A percentile compares a stretch with the other conserved stretches of the same genome.
phyloP scores from a whole-genome alignment of 2,113 vertebrate species.

The Nesogale talazaci region DNA sequence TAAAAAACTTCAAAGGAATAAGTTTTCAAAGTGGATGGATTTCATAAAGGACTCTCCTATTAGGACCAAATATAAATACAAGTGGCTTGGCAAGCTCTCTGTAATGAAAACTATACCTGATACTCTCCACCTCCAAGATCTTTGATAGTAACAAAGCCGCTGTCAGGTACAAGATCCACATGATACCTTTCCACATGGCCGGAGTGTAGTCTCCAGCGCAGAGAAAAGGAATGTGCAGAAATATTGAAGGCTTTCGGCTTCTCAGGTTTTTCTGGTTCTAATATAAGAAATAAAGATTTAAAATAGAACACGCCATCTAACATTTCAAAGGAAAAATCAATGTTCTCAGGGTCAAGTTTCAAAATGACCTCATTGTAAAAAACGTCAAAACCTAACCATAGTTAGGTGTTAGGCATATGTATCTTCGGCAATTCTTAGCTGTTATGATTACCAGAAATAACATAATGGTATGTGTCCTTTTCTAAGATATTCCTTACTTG shows the following conservation, averaged over 20 bases:
- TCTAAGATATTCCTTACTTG: neutral
- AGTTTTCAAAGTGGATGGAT: slow-evolving; percentile 57
- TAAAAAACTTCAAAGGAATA: slow-evolving; percentile 67
- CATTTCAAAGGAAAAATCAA: slow-evolving; percentile 29
- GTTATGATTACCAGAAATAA: slow-evolving; percentile 34
- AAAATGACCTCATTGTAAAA: slow-evolving; percentile 39
- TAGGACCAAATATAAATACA: slow-evolving; percentile 75
- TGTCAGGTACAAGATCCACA: slow-evolving; percentile 87
- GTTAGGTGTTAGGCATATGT: fast-evolving
- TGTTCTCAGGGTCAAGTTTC: neutral
- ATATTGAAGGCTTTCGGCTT: slow-evolving; percentile 83
- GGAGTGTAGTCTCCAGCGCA: slow-evolving; percentile 85
- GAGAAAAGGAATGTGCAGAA: slow-evolving; percentile 86
- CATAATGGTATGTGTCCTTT: neutral
- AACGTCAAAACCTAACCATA: neutral
- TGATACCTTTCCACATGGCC: slow-evolving; percentile 88
- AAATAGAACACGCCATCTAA: neutral
- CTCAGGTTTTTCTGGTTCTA: slow-evolving; percentile 88
- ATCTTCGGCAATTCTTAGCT: neutral
- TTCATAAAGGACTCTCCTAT: slow-evolving; percentile 73
- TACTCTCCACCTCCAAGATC: slow-evolving; percentile 86
- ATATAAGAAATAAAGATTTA: slow-evolving; percentile 67
- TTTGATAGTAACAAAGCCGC: slow-evolving; percentile 87
- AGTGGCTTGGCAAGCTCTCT: slow-evolving; percentile 57
- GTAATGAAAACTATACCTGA: slow-evolving; percentile 89